Conservation (phyloP, 2,888 invertebrate species). For the Tipula lateralis region DNA sequence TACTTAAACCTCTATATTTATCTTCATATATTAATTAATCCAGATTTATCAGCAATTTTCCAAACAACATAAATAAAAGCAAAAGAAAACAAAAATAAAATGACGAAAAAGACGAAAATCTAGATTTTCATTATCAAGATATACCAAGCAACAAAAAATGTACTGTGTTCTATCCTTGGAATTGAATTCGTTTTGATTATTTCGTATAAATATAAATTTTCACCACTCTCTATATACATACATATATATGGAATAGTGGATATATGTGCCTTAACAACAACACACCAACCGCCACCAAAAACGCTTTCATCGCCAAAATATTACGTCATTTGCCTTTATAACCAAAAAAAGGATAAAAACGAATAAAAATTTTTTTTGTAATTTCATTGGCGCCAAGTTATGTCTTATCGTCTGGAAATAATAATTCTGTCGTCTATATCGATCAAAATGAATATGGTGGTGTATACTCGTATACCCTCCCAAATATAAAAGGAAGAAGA, state of each 20-base stretch:
- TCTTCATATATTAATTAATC: slow-evolving; percentile 7
- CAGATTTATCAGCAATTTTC: not conserved
- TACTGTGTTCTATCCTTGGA: not conserved
- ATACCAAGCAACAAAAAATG: no score
- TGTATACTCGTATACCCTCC: not conserved
- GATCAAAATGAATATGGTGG: not conserved
- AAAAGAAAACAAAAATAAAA: not conserved
- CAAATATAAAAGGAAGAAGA: not conserved
- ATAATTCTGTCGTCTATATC: slow-evolving; percentile 24
- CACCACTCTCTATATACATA: not conserved
- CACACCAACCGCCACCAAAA: not conserved
- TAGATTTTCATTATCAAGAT: slow-evolving; percentile 1
- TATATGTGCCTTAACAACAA: not conserved
- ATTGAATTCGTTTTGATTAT: not conserved
- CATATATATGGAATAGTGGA: not conserved
- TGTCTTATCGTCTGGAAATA: slow-evolving; percentile 24
- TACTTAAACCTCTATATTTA: not conserved
- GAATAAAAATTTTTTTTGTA: not conserved
- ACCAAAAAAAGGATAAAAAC: not conserved
- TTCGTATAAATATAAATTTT: slow-evolving; percentile 1
- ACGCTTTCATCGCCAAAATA: slow-evolving; percentile 11
- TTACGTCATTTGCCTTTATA: slow-evolving; percentile 24
- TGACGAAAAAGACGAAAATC: not conserved
- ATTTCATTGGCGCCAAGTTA: slow-evolving; percentile 24
- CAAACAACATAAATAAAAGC: not conserved